These are phyloP conservation scores for Drosophila paucipuncta DNA, from an alignment of 2,888 invertebrate genomes.

Conservation along the genomic window DNA sequence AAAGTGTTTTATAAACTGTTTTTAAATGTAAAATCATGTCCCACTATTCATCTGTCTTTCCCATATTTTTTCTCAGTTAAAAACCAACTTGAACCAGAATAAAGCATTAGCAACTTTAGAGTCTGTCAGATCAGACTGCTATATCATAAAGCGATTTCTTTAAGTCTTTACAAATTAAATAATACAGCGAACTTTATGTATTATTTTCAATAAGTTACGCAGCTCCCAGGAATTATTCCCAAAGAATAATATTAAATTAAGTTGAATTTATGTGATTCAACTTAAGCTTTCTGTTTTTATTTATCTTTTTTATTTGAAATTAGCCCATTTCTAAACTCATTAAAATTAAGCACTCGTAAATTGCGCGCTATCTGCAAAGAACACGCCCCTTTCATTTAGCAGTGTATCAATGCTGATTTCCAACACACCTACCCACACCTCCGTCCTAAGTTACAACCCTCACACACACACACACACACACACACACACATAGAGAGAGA, in stretches of 20 bases:
- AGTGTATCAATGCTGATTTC: conserved; percentile 40
- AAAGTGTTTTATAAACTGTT: not conserved
- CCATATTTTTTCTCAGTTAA: too few species aligned
- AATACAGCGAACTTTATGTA: not conserved
- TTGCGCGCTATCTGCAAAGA: not conserved
- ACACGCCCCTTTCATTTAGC: conserved; percentile 61
- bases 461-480: conserved; percentile 18
- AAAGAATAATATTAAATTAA: not conserved
- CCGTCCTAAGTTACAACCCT: conserved; percentile 45
- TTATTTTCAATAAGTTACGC: not conserved
- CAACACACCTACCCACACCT: conserved; percentile 10
- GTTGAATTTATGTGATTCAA: not conserved
- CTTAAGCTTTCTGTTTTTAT: not conserved
- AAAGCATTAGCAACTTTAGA: not conserved
- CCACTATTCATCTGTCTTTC: too few species aligned
- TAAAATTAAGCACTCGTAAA: conserved; percentile 27
- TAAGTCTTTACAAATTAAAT: not conserved
- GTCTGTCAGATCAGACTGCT: not conserved
- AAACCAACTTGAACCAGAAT: not conserved
- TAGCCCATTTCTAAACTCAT: conserved; percentile 2
- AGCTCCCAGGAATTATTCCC: accelerated
- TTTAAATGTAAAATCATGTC: accelerated
- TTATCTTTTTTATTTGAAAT: not conserved
- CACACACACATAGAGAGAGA: conserved; percentile 25
- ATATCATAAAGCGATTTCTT: not conserved